Conservation (phyloP, 2,113 vertebrate genomes). For the Oreochromis niloticus region DNA sequence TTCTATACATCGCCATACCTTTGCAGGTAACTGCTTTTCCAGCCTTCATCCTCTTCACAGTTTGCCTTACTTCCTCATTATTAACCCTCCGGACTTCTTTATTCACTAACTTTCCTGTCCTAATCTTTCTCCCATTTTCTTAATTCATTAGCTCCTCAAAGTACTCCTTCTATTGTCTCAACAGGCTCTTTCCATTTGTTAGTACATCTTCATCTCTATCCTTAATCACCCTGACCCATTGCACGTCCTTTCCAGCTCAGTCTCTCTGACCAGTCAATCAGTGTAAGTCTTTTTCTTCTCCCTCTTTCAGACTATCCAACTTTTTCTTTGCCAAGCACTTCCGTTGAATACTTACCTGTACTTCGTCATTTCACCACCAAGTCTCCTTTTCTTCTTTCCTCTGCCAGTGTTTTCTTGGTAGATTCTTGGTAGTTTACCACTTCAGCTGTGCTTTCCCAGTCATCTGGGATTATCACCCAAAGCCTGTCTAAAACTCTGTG, state of each 20-base stretch:
- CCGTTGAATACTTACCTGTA: not conserved
- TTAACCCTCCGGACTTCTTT: not conserved
- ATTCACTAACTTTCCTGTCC: not conserved
- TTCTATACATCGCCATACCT: not conserved
- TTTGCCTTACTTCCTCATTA: not conserved
- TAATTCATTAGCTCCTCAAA: not conserved
- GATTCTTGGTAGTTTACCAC: not conserved
- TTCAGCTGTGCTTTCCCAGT: not conserved
- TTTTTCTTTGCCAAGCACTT: not conserved
- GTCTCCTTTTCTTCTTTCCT: not conserved
- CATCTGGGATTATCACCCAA: not conserved
- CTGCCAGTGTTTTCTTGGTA: not conserved
- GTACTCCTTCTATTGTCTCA: fast-evolving
- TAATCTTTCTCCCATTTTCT: not conserved
- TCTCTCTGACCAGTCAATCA: not conserved
- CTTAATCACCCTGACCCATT: not conserved
- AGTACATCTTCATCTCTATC: not conserved
- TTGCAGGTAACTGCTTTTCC: not conserved
- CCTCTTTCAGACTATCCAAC: not conserved
- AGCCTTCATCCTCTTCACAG: not conserved
- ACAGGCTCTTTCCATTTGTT: not conserved
- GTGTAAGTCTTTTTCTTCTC: not conserved
- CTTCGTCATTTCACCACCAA: not conserved
- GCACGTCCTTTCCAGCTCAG: not conserved
- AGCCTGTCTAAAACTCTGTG: not conserved